Conservation (phyloP, 2,888 invertebrate species). For the Podotricha telesiphe region DNA sequence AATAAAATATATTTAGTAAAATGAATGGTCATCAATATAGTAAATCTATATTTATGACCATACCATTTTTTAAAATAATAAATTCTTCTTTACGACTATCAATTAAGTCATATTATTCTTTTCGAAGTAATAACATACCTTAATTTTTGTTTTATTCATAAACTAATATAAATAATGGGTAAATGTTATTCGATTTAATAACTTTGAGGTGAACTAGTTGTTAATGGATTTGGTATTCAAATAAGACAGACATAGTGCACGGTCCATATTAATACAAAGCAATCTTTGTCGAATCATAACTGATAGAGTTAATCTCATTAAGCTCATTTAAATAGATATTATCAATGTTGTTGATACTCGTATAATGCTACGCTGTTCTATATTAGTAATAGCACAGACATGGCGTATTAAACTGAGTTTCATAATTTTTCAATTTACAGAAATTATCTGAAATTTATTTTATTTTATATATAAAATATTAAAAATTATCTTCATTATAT, state of each 20-base stretch:
- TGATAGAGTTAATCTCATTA: conserved; percentile 30
- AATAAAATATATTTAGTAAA: too few species aligned
- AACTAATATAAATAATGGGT: neutral
- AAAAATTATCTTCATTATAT: too few species aligned
- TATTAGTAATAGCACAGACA: conserved; percentile 46
- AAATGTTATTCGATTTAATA: conserved; percentile 8
- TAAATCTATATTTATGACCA: too few species aligned
- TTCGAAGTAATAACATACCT: neutral
- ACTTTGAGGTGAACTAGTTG: conserved; percentile 58
- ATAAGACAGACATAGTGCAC: conserved; percentile 48
- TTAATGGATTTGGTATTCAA: conserved; percentile 52
- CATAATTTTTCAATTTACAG: conserved; percentile 55
- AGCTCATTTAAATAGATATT: conserved; percentile 27
- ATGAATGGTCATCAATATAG: too few species aligned
- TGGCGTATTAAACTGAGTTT: conserved; percentile 48
- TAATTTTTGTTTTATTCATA: neutral
- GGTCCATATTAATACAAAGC: conserved; percentile 21
- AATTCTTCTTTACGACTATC: neutral
- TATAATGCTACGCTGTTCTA: conserved; percentile 24
- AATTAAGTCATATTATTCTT: neutral
- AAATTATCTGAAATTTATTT: conserved; percentile 51
- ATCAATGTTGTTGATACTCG: conserved; percentile 1
- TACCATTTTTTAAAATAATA: too few species aligned
- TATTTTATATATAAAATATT: too few species aligned
- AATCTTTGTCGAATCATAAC: conserved; percentile 25